Percentiles rank a stretch among this genome's conserved stretches.
Evolutionary conservation across 2,113 vertebrate genomes (phyloP).

Genomic region (Amblyornis subalaris): DNA sequence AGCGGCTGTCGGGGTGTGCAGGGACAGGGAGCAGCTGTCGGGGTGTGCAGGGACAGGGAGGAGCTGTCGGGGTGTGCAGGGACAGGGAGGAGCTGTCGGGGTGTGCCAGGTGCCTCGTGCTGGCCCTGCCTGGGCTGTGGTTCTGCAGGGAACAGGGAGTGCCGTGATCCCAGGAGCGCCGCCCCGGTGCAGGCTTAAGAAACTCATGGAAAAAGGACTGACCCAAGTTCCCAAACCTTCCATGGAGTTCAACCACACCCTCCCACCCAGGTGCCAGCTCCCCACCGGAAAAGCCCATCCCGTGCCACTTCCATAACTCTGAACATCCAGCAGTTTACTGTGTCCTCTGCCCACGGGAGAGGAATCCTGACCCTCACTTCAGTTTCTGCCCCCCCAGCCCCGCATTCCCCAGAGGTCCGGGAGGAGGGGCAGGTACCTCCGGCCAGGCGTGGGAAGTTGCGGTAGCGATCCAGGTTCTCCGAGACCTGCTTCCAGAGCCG

Average conservation of each 20-base stretch:
- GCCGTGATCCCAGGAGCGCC: fast-evolving
- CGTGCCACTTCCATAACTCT: fast-evolving
- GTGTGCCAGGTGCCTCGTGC: fast-evolving
- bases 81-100: fast-evolving
- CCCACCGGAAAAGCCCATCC: not conserved
- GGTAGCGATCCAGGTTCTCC: conserved; percentile 87
- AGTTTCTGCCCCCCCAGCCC: not conserved
- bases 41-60: too few species aligned
- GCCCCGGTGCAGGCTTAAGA: too few species aligned
- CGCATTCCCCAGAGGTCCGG: fast-evolving
- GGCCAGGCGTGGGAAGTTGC: conserved; percentile 85
- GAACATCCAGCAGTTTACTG: fast-evolving
- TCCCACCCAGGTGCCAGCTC: not conserved
- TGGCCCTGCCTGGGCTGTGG: fast-evolving
- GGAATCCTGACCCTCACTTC: not conserved
- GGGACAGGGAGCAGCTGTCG: too few species aligned
- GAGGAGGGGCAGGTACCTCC: conserved; percentile 71
- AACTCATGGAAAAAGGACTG: not conserved
- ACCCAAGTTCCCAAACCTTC: fast-evolving
- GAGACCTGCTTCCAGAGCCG: conserved; percentile 92
- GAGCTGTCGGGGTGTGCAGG: too few species aligned
- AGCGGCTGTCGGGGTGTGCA: too few species aligned
- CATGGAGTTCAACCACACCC: fast-evolving
- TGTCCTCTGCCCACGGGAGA: not conserved
- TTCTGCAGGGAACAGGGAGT: not conserved